phyloP scores from a whole-genome alignment of 1,140 invertebrate genomes.

The Drosophila jambulina region DNA sequence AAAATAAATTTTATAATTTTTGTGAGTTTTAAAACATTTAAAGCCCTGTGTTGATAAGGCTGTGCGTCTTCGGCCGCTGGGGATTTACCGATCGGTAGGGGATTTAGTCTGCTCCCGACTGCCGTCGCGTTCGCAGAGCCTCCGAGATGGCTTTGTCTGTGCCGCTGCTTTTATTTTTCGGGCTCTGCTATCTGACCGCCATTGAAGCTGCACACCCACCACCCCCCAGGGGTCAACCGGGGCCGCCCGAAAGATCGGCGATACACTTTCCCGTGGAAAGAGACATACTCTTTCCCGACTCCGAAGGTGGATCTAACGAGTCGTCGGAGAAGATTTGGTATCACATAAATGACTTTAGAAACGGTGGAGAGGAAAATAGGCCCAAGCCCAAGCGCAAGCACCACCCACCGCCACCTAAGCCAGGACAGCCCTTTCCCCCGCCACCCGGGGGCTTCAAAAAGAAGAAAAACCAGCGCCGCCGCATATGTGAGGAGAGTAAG shows the following conservation, averaged over 20 bases:
- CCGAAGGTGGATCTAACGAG: neutral
- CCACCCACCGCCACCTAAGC: slow-evolving; percentile 13
- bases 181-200: slow-evolving; percentile 8
- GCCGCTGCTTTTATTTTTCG: slow-evolving; percentile 23
- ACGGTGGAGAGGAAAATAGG: slow-evolving; percentile 3
- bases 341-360: slow-evolving; percentile 54
- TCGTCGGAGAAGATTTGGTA: slow-evolving; percentile 28
- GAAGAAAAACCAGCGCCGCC: slow-evolving; percentile 26
- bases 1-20: slow-evolving; percentile 59
- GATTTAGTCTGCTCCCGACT: slow-evolving; percentile 59
- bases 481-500: slow-evolving; percentile 76
- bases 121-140: slow-evolving; percentile 39
- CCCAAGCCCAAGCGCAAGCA: slow-evolving; percentile 22
- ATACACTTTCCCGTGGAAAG: slow-evolving; percentile 52
- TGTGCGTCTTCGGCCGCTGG: slow-evolving; percentile 23
- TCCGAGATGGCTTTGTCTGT: slow-evolving; percentile 34
- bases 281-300: slow-evolving; percentile 56
- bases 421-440: slow-evolving; percentile 67
- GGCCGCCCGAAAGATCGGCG: neutral
- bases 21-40: slow-evolving; percentile 28
- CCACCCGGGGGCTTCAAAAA: slow-evolving; percentile 52
- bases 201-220: neutral
- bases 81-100: slow-evolving; percentile 20
- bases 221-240: slow-evolving; percentile 1
- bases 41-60: slow-evolving; percentile 48